Base-by-base conservation (phyloP, 1,140 invertebrate genomes). In the Neotoxoptera formosana region DNA sequence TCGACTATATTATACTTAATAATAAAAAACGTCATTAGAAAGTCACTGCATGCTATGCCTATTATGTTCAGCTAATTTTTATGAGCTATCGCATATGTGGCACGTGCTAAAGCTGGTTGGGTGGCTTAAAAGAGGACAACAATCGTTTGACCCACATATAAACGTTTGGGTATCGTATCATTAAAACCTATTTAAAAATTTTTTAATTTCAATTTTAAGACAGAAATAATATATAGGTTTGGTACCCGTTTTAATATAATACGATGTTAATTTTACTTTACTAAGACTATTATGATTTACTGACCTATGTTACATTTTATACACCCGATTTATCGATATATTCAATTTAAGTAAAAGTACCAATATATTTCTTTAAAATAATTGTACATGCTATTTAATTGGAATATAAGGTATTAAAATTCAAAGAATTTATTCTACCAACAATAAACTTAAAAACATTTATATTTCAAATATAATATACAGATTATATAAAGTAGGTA, bases 61-160 rank as follows among this genome's bases (percentile, higher is more conserved):
- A 93, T 86, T 92, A 93, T 86, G 76, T 86, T 86, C 34, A 20
- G 81, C 48, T 86, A 51, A 93, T 56, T 86, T 93, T 93, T 86
- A 93, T 86, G 34, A 23, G 48, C 36, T 86, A 84, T 86, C 23
- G 67, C 34, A 51, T 53, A 93, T 86, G 48, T 90, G 36, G 86
- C 51, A n/a, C 30, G 89, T 86, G 48, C 51, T 84, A 53, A 93
- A 93, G 76, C 81, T 51, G 81, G 81, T 86, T 93, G 91, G 91
- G 91, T 93, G 91, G 56, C 91, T 93, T 45, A 36, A 93, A 84
- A 81, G 36, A 86, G 91, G 91, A 56, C 81, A 67, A 56, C 91
- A 86, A 83, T 93, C 81, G 34, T 83, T n/a, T 93, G 91, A 93
- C 91, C 91, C 91, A 93, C 91, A 93, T 93, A 93, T 93, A 90